phyloP scores from a whole-genome alignment of 2,888 invertebrate genomes.

The Yponomeuta plumbellus region DNA sequence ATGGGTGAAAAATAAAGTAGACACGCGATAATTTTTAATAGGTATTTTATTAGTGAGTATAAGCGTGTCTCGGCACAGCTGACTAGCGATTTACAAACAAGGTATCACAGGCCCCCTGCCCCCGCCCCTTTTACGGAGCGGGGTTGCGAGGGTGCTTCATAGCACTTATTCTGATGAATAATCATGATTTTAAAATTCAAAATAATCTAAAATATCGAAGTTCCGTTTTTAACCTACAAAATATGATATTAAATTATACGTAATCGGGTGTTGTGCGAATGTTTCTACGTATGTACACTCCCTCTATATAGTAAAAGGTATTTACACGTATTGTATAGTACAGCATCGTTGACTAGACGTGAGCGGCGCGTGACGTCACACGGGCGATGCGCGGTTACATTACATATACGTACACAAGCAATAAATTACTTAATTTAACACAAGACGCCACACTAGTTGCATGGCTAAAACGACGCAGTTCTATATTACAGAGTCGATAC shows the following conservation, averaged over 20 bases:
- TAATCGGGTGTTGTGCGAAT: slow-evolving; percentile 58
- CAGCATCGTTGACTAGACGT: slow-evolving; percentile 68
- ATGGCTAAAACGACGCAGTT: neutral
- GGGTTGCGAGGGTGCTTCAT: neutral
- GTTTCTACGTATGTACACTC: slow-evolving; percentile 44
- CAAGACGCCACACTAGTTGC: neutral
- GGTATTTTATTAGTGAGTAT: slow-evolving; percentile 70
- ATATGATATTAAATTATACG: slow-evolving; percentile 19
- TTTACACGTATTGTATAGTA: slow-evolving; percentile 60
- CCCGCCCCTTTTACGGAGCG: neutral
- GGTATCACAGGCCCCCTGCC: slow-evolving; percentile 50
- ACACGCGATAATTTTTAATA: slow-evolving; percentile 41
- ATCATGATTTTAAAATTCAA: slow-evolving; percentile 9
- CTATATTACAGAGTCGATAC: neutral
- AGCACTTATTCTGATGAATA: neutral
- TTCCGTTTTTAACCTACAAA: slow-evolving; percentile 8
- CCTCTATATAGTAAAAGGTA: slow-evolving; percentile 41
- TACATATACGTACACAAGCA: too few species aligned
- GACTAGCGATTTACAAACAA: slow-evolving; percentile 68
- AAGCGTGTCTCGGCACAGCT: slow-evolving; percentile 74
- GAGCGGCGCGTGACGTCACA: neutral
- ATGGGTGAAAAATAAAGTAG: slow-evolving; percentile 29
- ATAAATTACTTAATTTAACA: neutral
- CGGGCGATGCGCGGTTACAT: neutral
- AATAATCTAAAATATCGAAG: slow-evolving; percentile 11